These are phyloP conservation scores for Meta bourneti DNA, from an alignment of 2,888 invertebrate genomes.

Conservation along the genomic window DNA sequence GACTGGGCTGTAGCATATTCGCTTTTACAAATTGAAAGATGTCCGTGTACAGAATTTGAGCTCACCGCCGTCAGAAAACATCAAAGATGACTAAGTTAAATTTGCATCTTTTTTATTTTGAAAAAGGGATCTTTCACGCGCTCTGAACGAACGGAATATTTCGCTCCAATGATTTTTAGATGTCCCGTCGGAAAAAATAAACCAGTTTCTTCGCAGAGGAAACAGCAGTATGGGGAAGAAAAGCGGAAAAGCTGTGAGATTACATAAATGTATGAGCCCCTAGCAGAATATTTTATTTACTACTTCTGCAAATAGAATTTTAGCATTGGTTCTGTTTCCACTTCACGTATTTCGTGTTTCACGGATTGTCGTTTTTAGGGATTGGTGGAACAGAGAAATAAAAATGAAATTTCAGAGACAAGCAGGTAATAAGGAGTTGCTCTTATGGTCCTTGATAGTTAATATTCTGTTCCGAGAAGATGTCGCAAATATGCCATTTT, in stretches of 20 bases:
- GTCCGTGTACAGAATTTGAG: not conserved
- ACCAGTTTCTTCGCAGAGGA: not conserved
- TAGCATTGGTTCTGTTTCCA: constrained; percentile 1
- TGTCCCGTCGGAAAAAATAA: not conserved
- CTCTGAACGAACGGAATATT: not conserved
- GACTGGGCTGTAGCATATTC: not conserved
- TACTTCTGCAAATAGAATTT: not conserved
- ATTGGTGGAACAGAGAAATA: not conserved
- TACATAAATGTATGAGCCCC: not conserved
- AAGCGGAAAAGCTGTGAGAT: not conserved
- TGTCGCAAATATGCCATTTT: not conserved
- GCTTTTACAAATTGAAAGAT: not conserved
- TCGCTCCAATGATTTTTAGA: not conserved
- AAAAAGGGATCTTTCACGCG: not conserved
- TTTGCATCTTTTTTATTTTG: not conserved
- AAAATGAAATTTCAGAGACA: not conserved
- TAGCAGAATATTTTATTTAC: not conserved
- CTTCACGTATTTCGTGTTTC: constrained; percentile 1
- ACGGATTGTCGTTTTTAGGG: not conserved
- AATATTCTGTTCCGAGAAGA: not conserved
- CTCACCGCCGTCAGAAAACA: not conserved
- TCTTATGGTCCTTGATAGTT: not conserved
- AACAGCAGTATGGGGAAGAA: not conserved
- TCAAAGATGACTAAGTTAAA: not conserved
- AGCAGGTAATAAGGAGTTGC: not conserved